Percentiles rank a stretch among this genome's conserved stretches.
Conservation (phyloP, 1,140 invertebrate species). For the Laupala kohalensis region DNA sequence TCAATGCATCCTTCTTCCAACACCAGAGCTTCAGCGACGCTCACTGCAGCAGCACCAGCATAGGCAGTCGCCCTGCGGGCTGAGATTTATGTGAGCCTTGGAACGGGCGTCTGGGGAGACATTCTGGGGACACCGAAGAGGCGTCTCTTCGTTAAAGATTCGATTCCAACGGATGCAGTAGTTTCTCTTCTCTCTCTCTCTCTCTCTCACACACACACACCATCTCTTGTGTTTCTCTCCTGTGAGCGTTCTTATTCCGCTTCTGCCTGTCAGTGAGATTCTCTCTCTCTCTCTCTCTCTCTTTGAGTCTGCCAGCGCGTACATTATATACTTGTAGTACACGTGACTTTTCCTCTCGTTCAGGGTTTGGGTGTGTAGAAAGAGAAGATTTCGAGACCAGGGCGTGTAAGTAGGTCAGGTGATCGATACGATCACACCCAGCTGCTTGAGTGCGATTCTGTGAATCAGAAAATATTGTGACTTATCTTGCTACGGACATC, state of each 20-base stretch:
- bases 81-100: slow-evolving; percentile 2
- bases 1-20: no score
- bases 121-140: slow-evolving; percentile 8
- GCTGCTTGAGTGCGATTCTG: no score
- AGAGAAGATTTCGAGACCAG: no score
- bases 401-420: no score
- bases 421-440: no score
- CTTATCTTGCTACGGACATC: no score
- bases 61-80: background rate
- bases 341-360: background rate
- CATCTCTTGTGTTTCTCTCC: background rate
- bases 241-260: background rate
- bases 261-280: no score
- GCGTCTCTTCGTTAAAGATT: slow-evolving; percentile 8
- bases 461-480: no score
- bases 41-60: no score
- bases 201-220: background rate
- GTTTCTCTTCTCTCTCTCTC: background rate
- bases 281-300: background rate
- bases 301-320: background rate
- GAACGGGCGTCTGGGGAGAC: slow-evolving; percentile 8
- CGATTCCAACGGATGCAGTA: slow-evolving; percentile 2
- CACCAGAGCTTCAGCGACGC: no score
- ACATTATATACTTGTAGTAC: no score
- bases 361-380: no score